Conservation (phyloP, 2,113 vertebrate species). For the Macrotis lagotis region DNA sequence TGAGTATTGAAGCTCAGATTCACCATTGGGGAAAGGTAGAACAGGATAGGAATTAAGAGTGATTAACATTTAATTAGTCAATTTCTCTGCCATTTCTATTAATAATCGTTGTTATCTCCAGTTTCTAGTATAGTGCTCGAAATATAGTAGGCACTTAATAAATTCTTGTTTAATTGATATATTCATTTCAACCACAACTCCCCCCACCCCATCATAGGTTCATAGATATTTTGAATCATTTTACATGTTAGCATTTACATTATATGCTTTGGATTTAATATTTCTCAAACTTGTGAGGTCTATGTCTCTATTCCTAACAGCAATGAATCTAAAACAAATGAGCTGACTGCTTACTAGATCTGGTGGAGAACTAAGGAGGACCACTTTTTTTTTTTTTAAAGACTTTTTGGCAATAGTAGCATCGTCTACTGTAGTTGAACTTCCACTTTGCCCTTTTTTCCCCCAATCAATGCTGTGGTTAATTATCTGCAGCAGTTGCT, state of each 20-base stretch:
- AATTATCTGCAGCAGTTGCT: slow-evolving; percentile 75
- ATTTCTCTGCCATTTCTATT: not conserved
- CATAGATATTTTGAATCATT: slow-evolving; percentile 3
- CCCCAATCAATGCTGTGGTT: slow-evolving; percentile 74
- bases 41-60: not conserved
- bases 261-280: not conserved
- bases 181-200: not conserved
- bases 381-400: not conserved
- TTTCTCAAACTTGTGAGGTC: not conserved
- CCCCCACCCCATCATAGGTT: not conserved
- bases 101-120: not conserved
- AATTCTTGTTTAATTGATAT: not conserved
- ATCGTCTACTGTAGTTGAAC: slow-evolving; percentile 37
- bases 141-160: not conserved
- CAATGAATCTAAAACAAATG: not conserved
- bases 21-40: not conserved
- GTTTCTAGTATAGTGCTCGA: not conserved
- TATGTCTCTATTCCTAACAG: not conserved
- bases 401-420: not conserved
- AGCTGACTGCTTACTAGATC: not conserved
- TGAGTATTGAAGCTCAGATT: not conserved
- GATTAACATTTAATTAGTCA: not conserved
- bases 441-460: slow-evolving; percentile 57
- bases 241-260: not conserved
- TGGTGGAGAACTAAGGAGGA: not conserved